Evolutionary conservation across 1,140 invertebrate species (phyloP), one percentile per base, ranked within the genome.

Genomic region (Lineus longissimus): DNA sequence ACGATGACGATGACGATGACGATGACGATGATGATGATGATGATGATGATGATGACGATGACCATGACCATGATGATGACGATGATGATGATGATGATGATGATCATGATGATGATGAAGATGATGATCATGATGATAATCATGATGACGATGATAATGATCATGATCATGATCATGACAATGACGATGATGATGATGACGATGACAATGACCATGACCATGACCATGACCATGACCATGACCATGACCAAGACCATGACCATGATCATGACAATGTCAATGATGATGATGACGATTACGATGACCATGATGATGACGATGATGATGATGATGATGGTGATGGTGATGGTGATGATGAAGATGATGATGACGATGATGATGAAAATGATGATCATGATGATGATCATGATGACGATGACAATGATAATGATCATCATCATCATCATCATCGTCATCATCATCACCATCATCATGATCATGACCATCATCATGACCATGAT

Each of bases 131-230:
- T 59, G 56, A 17, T 1, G n/a, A n/a, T n/a, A n/a, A n/a, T n/a
- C n/a, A n/a, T n/a, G n/a, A n/a, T n/a, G n/a, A n/a, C n/a, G n/a
- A 11, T 17, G 17, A 15, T 4, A 2, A 54, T 19, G 15, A 25
- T 31, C 23, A 15, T 7, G 15, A 6, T 4, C 9, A 51, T n/a
- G 22, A 25, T 27, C 9, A 58, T 27, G 56, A 58, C 33, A 30
- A 25, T 27, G 23, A 58, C 15, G 56, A 58, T 58, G 56, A 15
- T 51, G 63, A 47, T 22, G 27, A 63, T 47, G 43, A 36, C 25
- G 31, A 25, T 45, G 36, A 36, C 72, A 25, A 61, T 54, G 11
- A n/a, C n/a, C n/a, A n/a, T n/a, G n/a, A n/a, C n/a, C n/a, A n/a
- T n/a, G n/a, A n/a, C n/a, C n/a, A n/a, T n/a, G n/a, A n/a, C n/a